Conservation (phyloP, 2,888 invertebrate species). For the Choreutis nemorana region DNA sequence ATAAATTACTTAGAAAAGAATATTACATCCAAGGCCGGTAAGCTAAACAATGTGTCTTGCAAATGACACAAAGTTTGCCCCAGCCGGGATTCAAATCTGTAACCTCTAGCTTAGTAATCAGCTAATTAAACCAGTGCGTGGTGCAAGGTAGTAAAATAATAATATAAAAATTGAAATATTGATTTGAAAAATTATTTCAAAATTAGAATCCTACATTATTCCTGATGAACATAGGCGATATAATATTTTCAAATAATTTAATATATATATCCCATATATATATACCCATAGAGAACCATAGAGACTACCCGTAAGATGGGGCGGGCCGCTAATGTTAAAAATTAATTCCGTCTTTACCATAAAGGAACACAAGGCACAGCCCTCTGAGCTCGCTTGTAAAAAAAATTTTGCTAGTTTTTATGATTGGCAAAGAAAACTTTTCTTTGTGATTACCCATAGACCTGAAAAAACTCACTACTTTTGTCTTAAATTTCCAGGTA, state of each 20-base stretch:
- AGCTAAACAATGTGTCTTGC: no score
- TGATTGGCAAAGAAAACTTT: conserved; percentile 1
- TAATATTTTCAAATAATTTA: background rate
- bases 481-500: conserved; percentile 18
- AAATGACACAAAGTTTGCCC: no score
- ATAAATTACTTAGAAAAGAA: no score
- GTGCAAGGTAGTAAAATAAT: background rate
- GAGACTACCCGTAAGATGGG: background rate
- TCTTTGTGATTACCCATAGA: background rate
- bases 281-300: conserved; percentile 1
- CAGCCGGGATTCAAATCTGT: no score
- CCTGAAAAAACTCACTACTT: background rate
- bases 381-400: background rate
- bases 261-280: background rate
- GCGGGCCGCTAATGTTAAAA: no score
- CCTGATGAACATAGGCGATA: no score
- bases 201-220: no score
- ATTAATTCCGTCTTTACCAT: background rate
- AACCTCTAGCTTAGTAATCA: no score
- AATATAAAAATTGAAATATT: background rate
- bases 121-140: background rate
- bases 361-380: background rate
- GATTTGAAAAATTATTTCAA: no score
- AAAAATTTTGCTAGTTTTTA: background rate
- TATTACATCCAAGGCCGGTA: no score